Evolutionary conservation across 2,888 invertebrate genomes (phyloP).

Genomic region (Elysia crispata): DNA sequence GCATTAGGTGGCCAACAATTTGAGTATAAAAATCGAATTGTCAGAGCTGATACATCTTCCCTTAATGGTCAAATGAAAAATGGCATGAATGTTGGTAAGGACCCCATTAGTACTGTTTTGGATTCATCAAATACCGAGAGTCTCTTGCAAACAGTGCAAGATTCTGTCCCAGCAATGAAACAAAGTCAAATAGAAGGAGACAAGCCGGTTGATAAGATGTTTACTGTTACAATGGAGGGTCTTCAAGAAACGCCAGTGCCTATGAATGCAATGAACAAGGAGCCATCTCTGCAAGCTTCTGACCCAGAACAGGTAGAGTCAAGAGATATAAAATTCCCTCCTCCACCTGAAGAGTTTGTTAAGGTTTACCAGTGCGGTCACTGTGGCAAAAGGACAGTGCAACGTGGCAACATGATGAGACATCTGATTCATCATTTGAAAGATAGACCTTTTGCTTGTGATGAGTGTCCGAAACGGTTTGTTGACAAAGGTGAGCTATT

Average conservation of each 20-base stretch:
- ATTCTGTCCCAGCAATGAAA: neutral
- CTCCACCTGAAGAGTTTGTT: constrained; percentile 46
- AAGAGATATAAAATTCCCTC: constrained; percentile 38
- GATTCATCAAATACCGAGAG: neutral
- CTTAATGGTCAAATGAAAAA: constrained; percentile 25
- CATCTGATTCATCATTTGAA: constrained; percentile 48
- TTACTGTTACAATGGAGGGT: constrained; percentile 37
- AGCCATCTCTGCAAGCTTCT: neutral
- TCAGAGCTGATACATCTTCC: constrained; percentile 36
- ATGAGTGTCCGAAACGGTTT: constrained; percentile 47
- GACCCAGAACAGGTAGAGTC: constrained; percentile 36
- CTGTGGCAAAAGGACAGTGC: constrained; percentile 46
- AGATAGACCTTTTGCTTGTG: constrained; percentile 44
- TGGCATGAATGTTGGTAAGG: neutral
- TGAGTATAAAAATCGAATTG: constrained; percentile 46
- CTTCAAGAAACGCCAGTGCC: constrained; percentile 30
- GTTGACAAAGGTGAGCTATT: constrained; percentile 48
- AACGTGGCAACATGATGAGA: constrained; percentile 49
- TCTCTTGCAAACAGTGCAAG: neutral
- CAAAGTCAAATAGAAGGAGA: neutral
- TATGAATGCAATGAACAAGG: neutral
- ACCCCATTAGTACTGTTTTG: neutral
- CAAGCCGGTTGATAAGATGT: constrained; percentile 23
- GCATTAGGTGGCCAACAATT: constrained; percentile 43
- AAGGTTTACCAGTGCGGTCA: constrained; percentile 48